Evolutionary conservation across 2,797 vertebrate species (phyloP).

Genomic region (Onychomys torridus): DNA sequence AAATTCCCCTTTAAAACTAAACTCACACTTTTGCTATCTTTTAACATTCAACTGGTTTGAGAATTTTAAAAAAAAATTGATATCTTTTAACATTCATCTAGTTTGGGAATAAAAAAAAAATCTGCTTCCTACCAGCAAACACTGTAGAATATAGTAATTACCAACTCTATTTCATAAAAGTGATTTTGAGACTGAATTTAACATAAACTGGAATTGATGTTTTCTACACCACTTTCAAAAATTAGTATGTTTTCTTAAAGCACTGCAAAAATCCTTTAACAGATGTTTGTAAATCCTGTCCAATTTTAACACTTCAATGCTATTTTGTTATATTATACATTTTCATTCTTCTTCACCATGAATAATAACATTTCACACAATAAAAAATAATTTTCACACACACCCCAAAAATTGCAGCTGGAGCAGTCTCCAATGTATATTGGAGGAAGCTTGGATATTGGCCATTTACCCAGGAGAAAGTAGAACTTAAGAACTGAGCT

Average conservation of each 20-base stretch:
- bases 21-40: constrained; percentile 42
- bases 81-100: constrained; percentile 60
- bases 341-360: constrained; percentile 66
- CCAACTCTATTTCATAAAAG: constrained; percentile 28
- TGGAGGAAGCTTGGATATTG: neutral
- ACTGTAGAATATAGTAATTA: constrained; percentile 41
- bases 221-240: constrained; percentile 31
- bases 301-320: constrained; percentile 70
- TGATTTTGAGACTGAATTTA: constrained; percentile 65
- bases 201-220: constrained; percentile 54
- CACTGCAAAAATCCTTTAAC: constrained; percentile 64
- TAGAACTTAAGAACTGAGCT: neutral
- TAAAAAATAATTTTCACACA: constrained; percentile 75
- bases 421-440: accelerated
- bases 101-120: constrained; percentile 25
- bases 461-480: neutral
- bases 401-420: neutral
- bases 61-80: constrained; percentile 5
- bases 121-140: constrained; percentile 47
- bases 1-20: constrained; percentile 57
- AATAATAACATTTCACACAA: constrained; percentile 65
- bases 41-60: constrained; percentile 56
- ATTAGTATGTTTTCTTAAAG: constrained; percentile 51
- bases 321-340: constrained; percentile 70
- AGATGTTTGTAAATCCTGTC: constrained; percentile 69